Evolutionary conservation across 1,140 invertebrate species (phyloP), one percentile per base, ranked within the genome.

Genomic region (Eupristina koningsbergeri): DNA sequence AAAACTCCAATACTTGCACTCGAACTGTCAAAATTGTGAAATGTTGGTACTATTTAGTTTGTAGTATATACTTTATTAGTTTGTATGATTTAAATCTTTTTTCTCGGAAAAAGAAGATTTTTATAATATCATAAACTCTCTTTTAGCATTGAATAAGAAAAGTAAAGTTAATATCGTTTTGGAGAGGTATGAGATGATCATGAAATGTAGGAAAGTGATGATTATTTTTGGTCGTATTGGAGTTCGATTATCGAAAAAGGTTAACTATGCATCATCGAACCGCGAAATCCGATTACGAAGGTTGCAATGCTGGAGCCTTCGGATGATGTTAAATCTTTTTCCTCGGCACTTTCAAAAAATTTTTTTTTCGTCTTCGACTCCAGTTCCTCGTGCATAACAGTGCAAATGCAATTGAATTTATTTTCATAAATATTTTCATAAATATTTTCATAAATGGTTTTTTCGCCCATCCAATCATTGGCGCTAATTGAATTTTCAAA

Each of bases 211-310:
- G 36, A n/a, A n/a, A n/a, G n/a, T n/a, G n/a, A n/a, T n/a, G n/a
- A n/a, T n/a, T n/a, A n/a, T n/a, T n/a, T n/a, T n/a, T n/a, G n/a
- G n/a, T n/a, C n/a, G 31, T 13, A 64, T 41, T 29, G 53, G 15
- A 41, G 50, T 11, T 39, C 34, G 36, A 29, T 36, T 31, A 34
- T 61, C 67, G 47, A 73, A 36, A 80, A 80, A 71, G 58, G 26
- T 11, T 15, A 47, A 3, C 5, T 39, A 22, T 17, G 15, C n/a
- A 15, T 5, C 79, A 69, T 6, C 58, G 73, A 76, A 76, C 71
- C 73, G 58, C 80, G 29, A 75, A 76, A 82, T 82, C 45, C 81
- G 41, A 58, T 77, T 83, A 64, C n/a, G 19, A 22, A 58, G 79
- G 34, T 64, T 39, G 47, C 39, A 19, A 31, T 34, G 45, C 64